phyloP scores from a whole-genome alignment of 2,797 vertebrate species.

The Smutsia gigantea region DNA sequence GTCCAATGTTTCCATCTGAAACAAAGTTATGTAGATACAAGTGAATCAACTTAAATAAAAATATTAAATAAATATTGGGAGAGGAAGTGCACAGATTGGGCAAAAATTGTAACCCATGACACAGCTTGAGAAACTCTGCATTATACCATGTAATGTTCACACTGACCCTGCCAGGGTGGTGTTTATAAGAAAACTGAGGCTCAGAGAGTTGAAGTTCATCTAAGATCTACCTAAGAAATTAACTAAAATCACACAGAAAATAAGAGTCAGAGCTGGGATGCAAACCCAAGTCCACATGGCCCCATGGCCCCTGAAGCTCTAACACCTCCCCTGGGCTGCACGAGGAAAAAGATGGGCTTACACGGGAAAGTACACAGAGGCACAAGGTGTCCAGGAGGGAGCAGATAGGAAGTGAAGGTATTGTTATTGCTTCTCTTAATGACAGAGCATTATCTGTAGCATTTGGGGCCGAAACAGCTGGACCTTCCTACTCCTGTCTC shows the following conservation, averaged over 20 bases:
- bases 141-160: accelerated
- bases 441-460: no score
- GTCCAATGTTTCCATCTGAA: background rate
- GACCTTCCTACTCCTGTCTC: no score
- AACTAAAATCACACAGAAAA: background rate
- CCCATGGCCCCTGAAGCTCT: background rate
- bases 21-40: background rate
- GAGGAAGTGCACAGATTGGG: background rate
- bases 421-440: no score
- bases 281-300: background rate
- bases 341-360: accelerated
- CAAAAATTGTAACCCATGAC: accelerated
- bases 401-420: background rate
- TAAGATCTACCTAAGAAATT: no score
- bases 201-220: background rate
- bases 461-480: no score
- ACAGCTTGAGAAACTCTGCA: accelerated
- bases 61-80: background rate
- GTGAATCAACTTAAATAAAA: background rate
- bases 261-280: background rate
- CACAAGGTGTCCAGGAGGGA: background rate
- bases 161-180: no score
- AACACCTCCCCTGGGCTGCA: accelerated
- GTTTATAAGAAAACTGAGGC: background rate
- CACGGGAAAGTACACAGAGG: accelerated